Evolutionary conservation across 2,113 vertebrate genomes (phyloP).

Genomic region (Spheniscus mendiculus): DNA sequence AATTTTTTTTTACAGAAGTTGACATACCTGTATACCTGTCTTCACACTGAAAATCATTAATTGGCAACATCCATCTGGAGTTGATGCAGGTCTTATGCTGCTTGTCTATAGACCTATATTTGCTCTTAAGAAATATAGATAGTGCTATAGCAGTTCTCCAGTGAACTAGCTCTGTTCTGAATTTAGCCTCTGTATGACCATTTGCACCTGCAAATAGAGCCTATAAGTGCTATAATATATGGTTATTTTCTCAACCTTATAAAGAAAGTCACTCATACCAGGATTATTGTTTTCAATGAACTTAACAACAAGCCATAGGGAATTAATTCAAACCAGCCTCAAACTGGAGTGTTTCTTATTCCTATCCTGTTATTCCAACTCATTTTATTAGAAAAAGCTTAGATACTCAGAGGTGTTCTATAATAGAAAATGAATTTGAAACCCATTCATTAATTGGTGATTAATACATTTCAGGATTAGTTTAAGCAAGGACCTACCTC

Average conservation of each 20-base stretch:
- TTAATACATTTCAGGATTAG: constrained; percentile 95
- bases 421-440: constrained; percentile 87
- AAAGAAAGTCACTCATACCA: neutral
- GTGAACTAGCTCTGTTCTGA: constrained; percentile 5
- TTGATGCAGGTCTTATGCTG: neutral
- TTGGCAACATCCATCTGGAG: neutral
- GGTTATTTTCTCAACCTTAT: neutral
- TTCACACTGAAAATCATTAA: neutral
- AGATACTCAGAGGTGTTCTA: constrained; percentile 80
- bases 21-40: neutral
- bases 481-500: constrained; percentile 91
- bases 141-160: neutral
- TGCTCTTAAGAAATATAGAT: neutral
- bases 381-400: constrained; percentile 82
- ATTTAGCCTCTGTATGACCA: neutral
- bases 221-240: neutral
- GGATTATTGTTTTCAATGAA: constrained; percentile 39
- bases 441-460: constrained; percentile 92
- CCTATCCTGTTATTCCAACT: constrained; percentile 78
- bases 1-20: neutral
- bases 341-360: constrained; percentile 58
- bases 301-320: constrained; percentile 54
- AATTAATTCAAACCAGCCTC: constrained; percentile 52
- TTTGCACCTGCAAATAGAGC: neutral
- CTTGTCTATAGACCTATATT: neutral